Conservation (phyloP, 2,113 vertebrate genomes). For the Mesembrinibis cayennensis region DNA sequence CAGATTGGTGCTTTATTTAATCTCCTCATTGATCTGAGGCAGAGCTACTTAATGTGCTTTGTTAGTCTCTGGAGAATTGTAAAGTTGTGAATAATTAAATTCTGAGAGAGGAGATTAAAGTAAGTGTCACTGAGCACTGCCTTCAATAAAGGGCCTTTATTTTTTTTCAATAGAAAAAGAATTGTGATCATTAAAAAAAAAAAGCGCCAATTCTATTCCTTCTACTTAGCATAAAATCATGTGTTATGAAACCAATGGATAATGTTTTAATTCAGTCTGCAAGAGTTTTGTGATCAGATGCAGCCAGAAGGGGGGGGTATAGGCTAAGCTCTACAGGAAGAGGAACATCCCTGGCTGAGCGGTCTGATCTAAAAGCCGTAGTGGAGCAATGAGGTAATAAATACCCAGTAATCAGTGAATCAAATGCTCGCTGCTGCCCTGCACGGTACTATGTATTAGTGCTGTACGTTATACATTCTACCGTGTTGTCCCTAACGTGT, state of each 20-base stretch:
- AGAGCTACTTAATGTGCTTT: conserved; percentile 1
- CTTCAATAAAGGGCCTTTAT: not conserved
- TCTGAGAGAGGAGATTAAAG: not conserved
- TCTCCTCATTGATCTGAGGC: conserved; percentile 3
- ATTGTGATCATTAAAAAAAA: not conserved
- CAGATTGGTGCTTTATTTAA: not conserved
- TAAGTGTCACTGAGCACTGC: not conserved
- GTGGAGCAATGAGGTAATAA: not conserved
- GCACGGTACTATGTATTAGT: fast-evolving
- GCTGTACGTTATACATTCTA: not conserved
- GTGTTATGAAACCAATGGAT: not conserved
- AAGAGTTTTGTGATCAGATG: not conserved
- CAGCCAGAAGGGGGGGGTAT: conserved; percentile 70
- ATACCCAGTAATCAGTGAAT: not conserved
- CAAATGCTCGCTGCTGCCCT: not conserved
- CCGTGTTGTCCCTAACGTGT: not conserved
- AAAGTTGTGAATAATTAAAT: conserved; percentile 32
- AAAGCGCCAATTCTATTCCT: not conserved
- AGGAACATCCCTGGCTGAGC: not conserved
- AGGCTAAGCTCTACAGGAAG: conserved; percentile 20
- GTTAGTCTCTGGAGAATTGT: not conserved
- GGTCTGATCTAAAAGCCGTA: not conserved
- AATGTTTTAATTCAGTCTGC: not conserved
- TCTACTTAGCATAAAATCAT: not conserved
- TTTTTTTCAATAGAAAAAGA: not conserved